These are phyloP conservation scores for Spongia lamella DNA, from an alignment of 37 sponge, comb jelly and placozoan genomes.

Conservation along the genomic window DNA sequence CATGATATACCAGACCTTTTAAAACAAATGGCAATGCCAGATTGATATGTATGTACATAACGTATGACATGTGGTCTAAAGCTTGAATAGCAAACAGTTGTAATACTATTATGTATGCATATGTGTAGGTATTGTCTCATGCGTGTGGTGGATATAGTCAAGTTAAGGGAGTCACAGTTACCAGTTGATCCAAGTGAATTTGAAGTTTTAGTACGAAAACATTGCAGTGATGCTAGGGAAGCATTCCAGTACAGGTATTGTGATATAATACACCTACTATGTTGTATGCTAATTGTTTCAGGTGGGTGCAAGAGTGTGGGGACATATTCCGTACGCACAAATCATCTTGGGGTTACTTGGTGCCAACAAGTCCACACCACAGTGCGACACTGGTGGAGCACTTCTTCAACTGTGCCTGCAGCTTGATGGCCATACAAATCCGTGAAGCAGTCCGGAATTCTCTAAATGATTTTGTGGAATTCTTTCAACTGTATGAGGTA, in stretches of 20 bases:
- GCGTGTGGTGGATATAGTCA: slow-evolving; percentile 52
- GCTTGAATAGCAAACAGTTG: too few species aligned
- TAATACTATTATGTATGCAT: too few species aligned
- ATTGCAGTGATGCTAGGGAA: slow-evolving; percentile 56
- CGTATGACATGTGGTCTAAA: too few species aligned
- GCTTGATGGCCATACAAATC: slow-evolving; percentile 88
- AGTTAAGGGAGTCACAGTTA: slow-evolving; percentile 22
- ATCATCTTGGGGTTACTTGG: slow-evolving; percentile 74
- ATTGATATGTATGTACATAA: too few species aligned
- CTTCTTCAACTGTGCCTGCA: slow-evolving; percentile 85
- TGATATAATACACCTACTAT: too few species aligned
- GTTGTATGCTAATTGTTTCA: slow-evolving; percentile 14
- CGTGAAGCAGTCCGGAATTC: slow-evolving; percentile 83
- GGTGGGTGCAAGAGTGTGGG: slow-evolving; percentile 90
- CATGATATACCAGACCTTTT: too few species aligned
- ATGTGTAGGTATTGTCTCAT: slow-evolving; percentile 53
- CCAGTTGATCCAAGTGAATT: slow-evolving; percentile 59
- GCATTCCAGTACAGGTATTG: slow-evolving; percentile 51
- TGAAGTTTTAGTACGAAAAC: slow-evolving; percentile 54
- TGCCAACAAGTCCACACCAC: slow-evolving; percentile 51
- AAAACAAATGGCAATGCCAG: too few species aligned
- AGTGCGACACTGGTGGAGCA: slow-evolving; percentile 77
- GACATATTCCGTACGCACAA: slow-evolving; percentile 64
- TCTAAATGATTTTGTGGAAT: slow-evolving; percentile 68
- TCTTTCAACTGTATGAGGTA: slow-evolving; percentile 65